A percentile compares a stretch with the other conserved stretches of the same genome.
phyloP scores from a whole-genome alignment of 2,113 vertebrate species.

The Scatophagus argus region DNA sequence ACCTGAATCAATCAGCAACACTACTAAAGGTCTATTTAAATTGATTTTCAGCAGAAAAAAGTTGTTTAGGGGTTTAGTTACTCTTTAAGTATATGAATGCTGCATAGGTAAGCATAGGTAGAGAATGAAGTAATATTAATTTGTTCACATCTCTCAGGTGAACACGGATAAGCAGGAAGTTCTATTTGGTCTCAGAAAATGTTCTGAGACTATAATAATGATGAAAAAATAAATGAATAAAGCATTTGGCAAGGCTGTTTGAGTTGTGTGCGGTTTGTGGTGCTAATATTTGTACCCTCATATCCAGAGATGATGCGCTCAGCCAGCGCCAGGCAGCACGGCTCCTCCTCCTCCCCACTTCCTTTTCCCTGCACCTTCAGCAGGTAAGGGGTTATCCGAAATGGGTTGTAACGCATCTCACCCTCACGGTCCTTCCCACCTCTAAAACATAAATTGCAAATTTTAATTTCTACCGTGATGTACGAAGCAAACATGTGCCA shows the following conservation, averaged over 20 bases:
- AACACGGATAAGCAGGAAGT: neutral
- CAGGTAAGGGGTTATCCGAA: slow-evolving; percentile 89
- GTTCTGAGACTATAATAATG: too few species aligned
- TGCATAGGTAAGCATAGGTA: neutral
- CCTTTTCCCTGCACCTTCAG: slow-evolving; percentile 81
- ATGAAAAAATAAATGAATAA: neutral
- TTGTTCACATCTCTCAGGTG: neutral
- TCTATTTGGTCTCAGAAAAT: too few species aligned
- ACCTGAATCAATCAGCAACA: too few species aligned
- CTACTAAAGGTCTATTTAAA: too few species aligned
- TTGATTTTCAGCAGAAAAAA: too few species aligned
- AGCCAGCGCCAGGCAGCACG: slow-evolving; percentile 88
- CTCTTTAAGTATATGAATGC: neutral
- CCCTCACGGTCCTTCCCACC: slow-evolving; percentile 84
- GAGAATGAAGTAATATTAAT: neutral
- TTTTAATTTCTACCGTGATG: neutral
- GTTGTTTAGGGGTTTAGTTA: too few species aligned
- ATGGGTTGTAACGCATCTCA: slow-evolving; percentile 85
- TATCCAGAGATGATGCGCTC: slow-evolving; percentile 93
- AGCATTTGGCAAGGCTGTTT: neutral
- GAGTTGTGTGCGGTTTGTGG: neutral
- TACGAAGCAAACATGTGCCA: neutral
- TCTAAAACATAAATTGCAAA: slow-evolving; percentile 69
- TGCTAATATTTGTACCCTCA: slow-evolving; percentile 82
- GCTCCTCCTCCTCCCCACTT: slow-evolving; percentile 77